phyloP scores from a whole-genome alignment of 1,140 invertebrate species.

The Capitella teleta region DNA sequence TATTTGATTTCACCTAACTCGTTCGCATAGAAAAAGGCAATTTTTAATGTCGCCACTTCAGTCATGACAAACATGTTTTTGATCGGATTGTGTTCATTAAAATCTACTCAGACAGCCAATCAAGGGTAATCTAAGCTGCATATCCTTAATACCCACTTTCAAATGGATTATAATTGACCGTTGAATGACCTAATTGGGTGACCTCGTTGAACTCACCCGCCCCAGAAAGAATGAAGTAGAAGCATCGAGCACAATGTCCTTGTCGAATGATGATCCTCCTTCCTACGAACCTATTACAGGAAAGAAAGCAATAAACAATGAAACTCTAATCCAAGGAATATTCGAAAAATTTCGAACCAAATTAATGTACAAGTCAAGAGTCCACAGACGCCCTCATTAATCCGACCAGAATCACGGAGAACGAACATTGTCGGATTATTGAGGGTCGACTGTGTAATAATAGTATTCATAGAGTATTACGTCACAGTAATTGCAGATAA shows the following conservation, averaged over 20 bases:
- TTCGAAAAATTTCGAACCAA: no score
- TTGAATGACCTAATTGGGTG: background rate
- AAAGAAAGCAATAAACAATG: background rate
- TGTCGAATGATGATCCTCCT: constrained; percentile 28
- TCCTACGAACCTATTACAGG: constrained; percentile 20
- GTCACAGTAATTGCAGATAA: background rate
- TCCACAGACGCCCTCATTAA: no score
- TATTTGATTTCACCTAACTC: background rate
- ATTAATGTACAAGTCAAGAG: no score
- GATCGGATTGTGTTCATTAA: background rate
- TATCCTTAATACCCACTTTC: background rate
- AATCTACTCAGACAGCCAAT: background rate
- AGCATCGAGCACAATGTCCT: constrained; percentile 26
- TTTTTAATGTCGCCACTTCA: background rate
- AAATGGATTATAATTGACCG: background rate
- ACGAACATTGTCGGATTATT: background rate
- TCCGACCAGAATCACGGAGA: background rate
- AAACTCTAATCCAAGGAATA: background rate
- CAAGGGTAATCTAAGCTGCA: background rate
- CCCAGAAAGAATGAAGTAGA: constrained; percentile 32
- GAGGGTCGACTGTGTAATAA: background rate
- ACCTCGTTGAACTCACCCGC: constrained; percentile 19
- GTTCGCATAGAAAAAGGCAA: background rate
- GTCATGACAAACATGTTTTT: background rate
- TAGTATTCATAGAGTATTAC: background rate